phyloP scores from a whole-genome alignment of 2,797 vertebrate genomes.

The Acanthiza pusilla region DNA sequence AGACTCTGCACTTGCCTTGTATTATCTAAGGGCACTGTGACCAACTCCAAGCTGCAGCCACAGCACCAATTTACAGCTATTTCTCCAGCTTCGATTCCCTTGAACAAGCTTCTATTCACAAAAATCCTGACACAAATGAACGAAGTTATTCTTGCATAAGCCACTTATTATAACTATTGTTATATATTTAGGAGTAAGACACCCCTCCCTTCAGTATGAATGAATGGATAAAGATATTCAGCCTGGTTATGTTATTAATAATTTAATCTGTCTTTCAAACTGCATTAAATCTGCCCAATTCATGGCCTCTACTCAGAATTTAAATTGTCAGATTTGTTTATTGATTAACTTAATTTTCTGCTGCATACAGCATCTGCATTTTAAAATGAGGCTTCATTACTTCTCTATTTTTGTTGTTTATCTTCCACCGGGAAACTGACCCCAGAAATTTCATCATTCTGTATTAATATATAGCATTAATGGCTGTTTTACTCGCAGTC shows the following conservation, averaged over 20 bases:
- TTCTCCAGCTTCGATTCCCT: neutral
- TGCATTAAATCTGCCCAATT: neutral
- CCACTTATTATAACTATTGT: neutral
- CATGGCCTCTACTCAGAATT: neutral
- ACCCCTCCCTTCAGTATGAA: neutral
- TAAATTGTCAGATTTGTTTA: conserved; percentile 45
- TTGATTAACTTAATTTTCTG: conserved; percentile 59
- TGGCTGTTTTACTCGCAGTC: neutral
- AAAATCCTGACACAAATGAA: neutral
- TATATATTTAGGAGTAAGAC: neutral
- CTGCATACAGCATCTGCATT: conserved; percentile 47
- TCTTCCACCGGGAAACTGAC: conserved; percentile 18
- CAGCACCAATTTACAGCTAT: neutral
- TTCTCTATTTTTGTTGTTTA: conserved; percentile 51
- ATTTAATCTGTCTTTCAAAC: conserved; percentile 11
- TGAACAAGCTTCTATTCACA: neutral
- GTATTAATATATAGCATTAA: neutral
- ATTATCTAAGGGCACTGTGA: neutral
- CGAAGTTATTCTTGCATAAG: neutral
- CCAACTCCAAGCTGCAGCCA: neutral
- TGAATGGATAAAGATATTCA: neutral
- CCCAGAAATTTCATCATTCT: conserved; percentile 40
- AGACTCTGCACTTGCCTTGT: neutral
- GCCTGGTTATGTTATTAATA: neutral
- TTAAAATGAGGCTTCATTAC: conserved; percentile 57